These are phyloP conservation scores for Nannospalax galili DNA, from an alignment of 2,113 vertebrate species.

Conservation along the genomic window DNA sequence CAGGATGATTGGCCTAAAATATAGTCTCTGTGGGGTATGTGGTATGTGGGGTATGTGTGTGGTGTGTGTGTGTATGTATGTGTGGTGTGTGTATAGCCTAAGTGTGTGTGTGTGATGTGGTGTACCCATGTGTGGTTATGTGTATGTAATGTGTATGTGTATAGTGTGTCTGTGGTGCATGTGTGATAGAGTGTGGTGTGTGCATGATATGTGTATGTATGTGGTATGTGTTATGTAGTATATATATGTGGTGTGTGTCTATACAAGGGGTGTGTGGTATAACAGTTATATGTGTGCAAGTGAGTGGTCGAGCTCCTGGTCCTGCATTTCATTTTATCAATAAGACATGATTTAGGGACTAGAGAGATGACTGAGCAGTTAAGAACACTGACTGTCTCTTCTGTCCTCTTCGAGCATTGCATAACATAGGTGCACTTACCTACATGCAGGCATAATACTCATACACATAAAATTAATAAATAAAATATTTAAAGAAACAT, in stretches of 20 bases:
- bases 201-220: background rate
- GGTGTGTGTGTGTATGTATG: too few relatives aligned
- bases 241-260: background rate
- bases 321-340: background rate
- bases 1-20: background rate
- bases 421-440: too few relatives aligned
- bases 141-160: background rate
- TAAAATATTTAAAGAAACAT: too few relatives aligned
- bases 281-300: too few relatives aligned
- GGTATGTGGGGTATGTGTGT: background rate
- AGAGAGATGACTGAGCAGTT: too few relatives aligned
- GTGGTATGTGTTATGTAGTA: background rate
- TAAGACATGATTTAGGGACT: background rate
- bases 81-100: too few relatives aligned
- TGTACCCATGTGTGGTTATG: background rate
- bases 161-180: background rate
- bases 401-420: too few relatives aligned
- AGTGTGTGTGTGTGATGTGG: too few relatives aligned
- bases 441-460: too few relatives aligned
- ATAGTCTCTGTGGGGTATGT: background rate
- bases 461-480: too few relatives aligned
- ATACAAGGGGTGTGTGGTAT: background rate
- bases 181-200: background rate
- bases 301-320: background rate
- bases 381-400: too few relatives aligned